phyloP scores from a whole-genome alignment of 2,888 invertebrate genomes.

The Stratiomys singularior region DNA sequence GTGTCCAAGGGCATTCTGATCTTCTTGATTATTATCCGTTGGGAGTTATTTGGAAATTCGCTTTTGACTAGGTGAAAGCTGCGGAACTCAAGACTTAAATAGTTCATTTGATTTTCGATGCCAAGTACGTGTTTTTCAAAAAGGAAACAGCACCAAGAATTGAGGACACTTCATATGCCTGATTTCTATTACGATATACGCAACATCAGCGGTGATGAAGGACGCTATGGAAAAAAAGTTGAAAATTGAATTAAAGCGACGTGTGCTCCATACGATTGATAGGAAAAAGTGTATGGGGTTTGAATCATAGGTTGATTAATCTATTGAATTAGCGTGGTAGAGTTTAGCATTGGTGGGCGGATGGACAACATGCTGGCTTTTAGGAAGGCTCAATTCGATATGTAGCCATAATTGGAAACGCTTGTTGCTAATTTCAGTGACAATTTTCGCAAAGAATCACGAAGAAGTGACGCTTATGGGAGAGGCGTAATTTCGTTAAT shows the following conservation, averaged over 20 bases:
- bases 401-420: slow-evolving; percentile 32
- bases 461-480: background rate
- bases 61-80: too few species aligned
- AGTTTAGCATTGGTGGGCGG: background rate
- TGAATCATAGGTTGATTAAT: slow-evolving; percentile 36
- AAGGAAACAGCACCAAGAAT: too few species aligned
- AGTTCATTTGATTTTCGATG: too few species aligned
- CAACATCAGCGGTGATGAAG: too few species aligned
- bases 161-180: too few species aligned
- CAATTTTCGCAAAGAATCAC: slow-evolving; percentile 7
- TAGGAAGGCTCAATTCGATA: background rate
- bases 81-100: too few species aligned
- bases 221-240: slow-evolving; percentile 26
- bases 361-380: background rate
- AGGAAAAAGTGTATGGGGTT: background rate
- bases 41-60: too few species aligned
- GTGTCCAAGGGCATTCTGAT: slow-evolving; percentile 6
- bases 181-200: too few species aligned
- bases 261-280: slow-evolving; percentile 23
- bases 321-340: slow-evolving; percentile 17
- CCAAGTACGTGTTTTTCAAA: too few species aligned
- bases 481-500: background rate
- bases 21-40: background rate
- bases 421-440: slow-evolving; percentile 23
- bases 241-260: slow-evolving; percentile 35